These are phyloP conservation scores for Acrossocheilus fasciatus DNA, from an alignment of 2,797 vertebrate species.

Conservation along the genomic window DNA sequence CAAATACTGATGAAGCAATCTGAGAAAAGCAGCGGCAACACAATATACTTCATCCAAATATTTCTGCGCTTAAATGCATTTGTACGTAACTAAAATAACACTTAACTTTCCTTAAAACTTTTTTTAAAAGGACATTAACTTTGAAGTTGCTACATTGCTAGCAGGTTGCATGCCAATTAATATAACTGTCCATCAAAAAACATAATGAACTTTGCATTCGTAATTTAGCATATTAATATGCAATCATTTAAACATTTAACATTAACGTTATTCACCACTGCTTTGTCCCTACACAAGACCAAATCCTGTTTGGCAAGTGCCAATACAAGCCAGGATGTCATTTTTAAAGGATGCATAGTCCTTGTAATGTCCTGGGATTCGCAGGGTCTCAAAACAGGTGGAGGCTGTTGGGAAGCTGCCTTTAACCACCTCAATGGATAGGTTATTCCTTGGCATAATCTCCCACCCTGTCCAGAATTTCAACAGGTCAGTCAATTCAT, in stretches of 20 bases:
- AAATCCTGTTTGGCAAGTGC: slow-evolving; percentile 26
- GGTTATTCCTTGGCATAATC: not conserved
- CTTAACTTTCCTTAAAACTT: not conserved
- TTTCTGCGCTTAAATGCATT: not conserved
- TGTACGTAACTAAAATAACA: slow-evolving; percentile 13
- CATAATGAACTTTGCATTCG: not conserved
- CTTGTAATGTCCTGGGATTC: slow-evolving; percentile 27
- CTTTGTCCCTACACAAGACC: slow-evolving; percentile 2
- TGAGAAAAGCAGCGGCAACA: not conserved
- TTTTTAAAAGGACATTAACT: not conserved
- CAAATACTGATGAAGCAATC: slow-evolving; percentile 23
- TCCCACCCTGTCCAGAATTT: slow-evolving; percentile 25
- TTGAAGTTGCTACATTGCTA: not conserved
- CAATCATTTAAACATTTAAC: not conserved
- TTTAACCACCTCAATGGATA: slow-evolving; percentile 5
- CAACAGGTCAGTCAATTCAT: not conserved
- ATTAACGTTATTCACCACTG: not conserved
- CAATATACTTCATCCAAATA: not conserved
- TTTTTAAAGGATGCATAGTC: slow-evolving; percentile 21
- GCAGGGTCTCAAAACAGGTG: slow-evolving; percentile 33
- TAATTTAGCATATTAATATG: not conserved
- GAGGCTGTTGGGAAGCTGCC: slow-evolving; percentile 29
- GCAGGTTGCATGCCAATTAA: not conserved
- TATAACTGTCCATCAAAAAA: not conserved
- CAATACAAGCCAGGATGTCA: slow-evolving; percentile 17